Conservation (phyloP, 2,113 vertebrate species). For the Holacanthus passer region DNA sequence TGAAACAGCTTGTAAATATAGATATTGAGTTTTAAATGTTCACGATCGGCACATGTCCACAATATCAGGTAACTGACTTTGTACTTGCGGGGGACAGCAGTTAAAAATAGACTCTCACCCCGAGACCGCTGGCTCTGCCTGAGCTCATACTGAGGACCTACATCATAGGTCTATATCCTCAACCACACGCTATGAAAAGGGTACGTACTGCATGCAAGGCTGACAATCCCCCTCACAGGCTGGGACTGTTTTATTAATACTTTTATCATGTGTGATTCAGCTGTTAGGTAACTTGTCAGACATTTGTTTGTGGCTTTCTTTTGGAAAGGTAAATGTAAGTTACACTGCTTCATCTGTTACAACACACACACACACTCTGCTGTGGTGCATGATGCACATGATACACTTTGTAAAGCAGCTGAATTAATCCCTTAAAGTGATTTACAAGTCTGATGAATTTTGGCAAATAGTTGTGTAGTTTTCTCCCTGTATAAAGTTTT, state of each 20-base stretch:
- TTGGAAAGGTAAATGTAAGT: slow-evolving; percentile 17
- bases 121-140: slow-evolving; percentile 67
- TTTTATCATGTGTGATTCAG: slow-evolving; percentile 37
- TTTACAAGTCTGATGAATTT: not conserved
- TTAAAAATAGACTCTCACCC: slow-evolving; percentile 84
- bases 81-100: slow-evolving; percentile 76
- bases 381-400: not conserved
- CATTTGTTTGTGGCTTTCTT: slow-evolving; percentile 15
- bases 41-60: slow-evolving; percentile 76
- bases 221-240: slow-evolving; percentile 54
- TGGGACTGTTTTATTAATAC: slow-evolving; percentile 38
- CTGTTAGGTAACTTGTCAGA: not conserved
- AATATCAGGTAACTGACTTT: slow-evolving; percentile 86
- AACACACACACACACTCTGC: not conserved
- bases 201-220: slow-evolving; percentile 77
- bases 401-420: not conserved
- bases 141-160: slow-evolving; percentile 70
- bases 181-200: slow-evolving; percentile 70
- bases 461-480: not conserved
- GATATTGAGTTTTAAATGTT: slow-evolving; percentile 72
- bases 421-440: not conserved
- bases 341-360: not conserved
- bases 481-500: not conserved
- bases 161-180: slow-evolving; percentile 73
- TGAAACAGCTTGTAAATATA: slow-evolving; percentile 77